Evolutionary conservation across 2,888 invertebrate genomes (phyloP), one percentile per base, ranked within the genome.

Genomic region (Polia nebulosa): DNA sequence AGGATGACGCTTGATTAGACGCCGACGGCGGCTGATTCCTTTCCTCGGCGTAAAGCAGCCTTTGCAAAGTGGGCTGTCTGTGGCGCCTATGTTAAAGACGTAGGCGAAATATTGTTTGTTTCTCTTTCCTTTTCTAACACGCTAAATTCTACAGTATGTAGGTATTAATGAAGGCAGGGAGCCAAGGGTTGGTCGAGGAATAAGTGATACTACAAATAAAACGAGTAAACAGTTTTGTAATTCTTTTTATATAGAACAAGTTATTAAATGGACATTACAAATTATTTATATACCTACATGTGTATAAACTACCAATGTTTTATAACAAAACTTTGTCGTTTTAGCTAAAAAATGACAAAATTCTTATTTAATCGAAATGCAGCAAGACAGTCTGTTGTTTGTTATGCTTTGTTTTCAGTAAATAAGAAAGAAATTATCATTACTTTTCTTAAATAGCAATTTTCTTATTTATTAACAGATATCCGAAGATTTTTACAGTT

Each of bases 281-380:
- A 64, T 76, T 70, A 76, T 69, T 80, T 63, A 62, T 55, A 72
- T 73, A 76, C 52, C 80, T 78, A 79, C 25, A 58, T 53, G 65
- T 81, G 61, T 72, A 74, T 63, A 77, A 41, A 74, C 60, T 73
- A 72, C 65, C 65, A 57, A 73, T 82, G 72, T 64, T 69, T 78
- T 51, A 76, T 82, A 84, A 79, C 77, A 89, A 85, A 91, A 92
- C 90, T 91, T 93, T 93, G 92, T 91, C 91, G 88, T 93, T 93
- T 94, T 91, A 89, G 75, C 83, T 72, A 90, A 89, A 93, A 94
- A 93, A 92, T 86, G 91, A 91, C 92, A 91, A 93, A 92, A 91
- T 92, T 89, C 87, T 85, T 76, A 84, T 71, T 77, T 75, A 63
- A 55, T 65, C 64, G 39, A 51, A 61, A 51, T 52, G 44, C 29